Percentiles rank a stretch among this genome's conserved stretches.
Conservation (phyloP, 2,113 vertebrate genomes). For the Irena cyanogastra region DNA sequence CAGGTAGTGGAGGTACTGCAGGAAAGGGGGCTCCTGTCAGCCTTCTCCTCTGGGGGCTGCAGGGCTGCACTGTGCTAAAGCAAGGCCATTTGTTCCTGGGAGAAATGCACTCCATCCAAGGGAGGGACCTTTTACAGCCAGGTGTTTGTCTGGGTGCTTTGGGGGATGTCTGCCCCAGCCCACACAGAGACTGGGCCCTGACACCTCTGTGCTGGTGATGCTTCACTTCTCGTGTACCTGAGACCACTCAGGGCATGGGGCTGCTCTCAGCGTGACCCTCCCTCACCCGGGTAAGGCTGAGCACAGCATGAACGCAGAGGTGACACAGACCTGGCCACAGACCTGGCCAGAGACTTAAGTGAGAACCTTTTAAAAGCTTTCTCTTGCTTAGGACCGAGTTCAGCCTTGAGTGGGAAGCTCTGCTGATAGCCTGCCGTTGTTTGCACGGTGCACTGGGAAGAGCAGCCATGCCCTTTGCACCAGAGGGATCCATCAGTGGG, state of each 20-base stretch:
- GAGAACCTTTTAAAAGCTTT: background rate
- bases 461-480: background rate
- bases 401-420: background rate
- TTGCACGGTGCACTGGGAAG: background rate
- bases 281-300: background rate
- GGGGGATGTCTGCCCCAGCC: background rate
- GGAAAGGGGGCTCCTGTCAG: background rate
- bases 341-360: background rate
- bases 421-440: background rate
- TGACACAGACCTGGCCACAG: background rate
- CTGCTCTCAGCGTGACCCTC: accelerated
- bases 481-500: accelerated
- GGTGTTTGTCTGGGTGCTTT: background rate
- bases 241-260: background rate
- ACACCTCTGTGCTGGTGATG: background rate
- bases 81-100: background rate
- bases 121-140: background rate
- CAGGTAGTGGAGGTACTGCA: background rate
- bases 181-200: background rate
- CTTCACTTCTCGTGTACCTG: accelerated
- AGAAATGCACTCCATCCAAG: background rate
- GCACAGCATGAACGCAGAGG: accelerated
- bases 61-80: background rate
- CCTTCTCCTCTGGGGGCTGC: background rate
- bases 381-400: background rate